A percentile compares a stretch with the other conserved stretches of the same genome.
These are phyloP conservation scores for Eumacrocentrus americanus DNA, from an alignment of 2,888 invertebrate genomes.

Conservation along the genomic window DNA sequence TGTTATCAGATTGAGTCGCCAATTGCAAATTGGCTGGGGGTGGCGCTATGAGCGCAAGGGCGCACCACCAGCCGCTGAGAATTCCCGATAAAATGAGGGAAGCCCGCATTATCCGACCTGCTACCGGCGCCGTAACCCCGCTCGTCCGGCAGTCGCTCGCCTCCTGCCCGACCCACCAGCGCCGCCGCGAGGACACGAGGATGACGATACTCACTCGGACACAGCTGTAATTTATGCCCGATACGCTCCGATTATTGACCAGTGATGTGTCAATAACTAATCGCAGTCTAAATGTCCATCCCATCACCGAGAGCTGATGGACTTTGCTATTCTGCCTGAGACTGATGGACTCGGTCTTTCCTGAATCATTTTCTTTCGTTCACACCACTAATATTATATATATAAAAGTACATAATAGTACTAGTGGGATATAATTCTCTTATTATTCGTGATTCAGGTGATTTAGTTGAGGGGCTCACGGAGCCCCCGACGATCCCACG, in stretches of 20 bases:
- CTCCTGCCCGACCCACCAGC: conserved; percentile 19
- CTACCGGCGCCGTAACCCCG: conserved; percentile 45
- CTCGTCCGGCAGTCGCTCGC: conserved; percentile 33
- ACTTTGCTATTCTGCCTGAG: no score
- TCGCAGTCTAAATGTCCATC: conserved; percentile 18
- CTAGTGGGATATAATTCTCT: no score
- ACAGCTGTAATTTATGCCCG: no score
- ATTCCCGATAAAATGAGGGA: conserved; percentile 58
- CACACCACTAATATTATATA: no score
- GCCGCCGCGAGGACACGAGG: conserved; percentile 21
- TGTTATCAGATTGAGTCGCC: not conserved
- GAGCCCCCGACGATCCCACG: conserved; percentile 8
- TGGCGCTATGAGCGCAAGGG: conserved; percentile 51
- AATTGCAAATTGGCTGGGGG: conserved; percentile 47
- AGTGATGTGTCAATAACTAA: conserved; percentile 1
- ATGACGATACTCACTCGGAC: conserved; percentile 19
- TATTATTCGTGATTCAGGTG: no score
- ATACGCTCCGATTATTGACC: no score
- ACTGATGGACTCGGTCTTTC: no score
- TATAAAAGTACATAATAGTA: no score
- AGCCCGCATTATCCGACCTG: conserved; percentile 59
- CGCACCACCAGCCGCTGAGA: conserved; percentile 59
- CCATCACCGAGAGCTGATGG: conserved; percentile 15
- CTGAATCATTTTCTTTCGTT: no score
- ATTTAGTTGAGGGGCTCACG: conserved; percentile 1